A percentile compares a stretch with the other conserved stretches of the same genome.
phyloP scores from a whole-genome alignment of 2,113 vertebrate species.

The Trochalopteron elliotii region DNA sequence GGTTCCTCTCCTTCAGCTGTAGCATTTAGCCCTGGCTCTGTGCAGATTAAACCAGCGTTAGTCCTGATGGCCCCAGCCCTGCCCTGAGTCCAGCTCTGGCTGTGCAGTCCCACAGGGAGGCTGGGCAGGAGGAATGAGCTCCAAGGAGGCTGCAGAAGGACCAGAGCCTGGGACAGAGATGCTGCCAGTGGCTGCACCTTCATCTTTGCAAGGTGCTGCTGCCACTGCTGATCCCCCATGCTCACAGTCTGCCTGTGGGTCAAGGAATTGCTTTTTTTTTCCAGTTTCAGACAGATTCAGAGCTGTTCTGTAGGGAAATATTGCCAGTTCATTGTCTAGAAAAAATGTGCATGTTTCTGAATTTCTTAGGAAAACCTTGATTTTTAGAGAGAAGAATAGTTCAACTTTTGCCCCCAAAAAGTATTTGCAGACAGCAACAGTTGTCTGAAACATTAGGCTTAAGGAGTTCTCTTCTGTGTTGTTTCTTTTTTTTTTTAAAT shows the following conservation, averaged over 20 bases:
- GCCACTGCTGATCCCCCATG: rapidly evolving
- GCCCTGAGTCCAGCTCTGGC: background rate
- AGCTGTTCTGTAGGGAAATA: background rate
- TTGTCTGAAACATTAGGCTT: background rate
- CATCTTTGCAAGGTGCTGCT: rapidly evolving
- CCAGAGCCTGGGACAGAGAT: background rate
- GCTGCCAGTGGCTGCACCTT: background rate
- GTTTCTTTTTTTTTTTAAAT: background rate
- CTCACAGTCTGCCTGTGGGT: background rate
- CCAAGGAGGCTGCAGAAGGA: background rate
- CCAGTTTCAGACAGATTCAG: background rate
- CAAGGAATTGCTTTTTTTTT: background rate
- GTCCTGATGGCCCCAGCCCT: background rate
- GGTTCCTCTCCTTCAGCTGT: background rate
- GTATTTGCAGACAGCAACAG: background rate
- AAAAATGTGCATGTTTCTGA: rapidly evolving
- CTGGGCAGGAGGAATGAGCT: background rate
- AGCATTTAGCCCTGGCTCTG: background rate
- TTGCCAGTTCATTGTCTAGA: background rate
- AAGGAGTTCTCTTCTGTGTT: background rate
- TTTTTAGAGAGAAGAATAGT: background rate
- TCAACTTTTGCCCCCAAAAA: background rate
- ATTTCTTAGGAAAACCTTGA: background rate
- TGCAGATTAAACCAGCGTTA: rapidly evolving
- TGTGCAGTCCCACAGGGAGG: background rate